Evolutionary conservation across 2,888 invertebrate species (phyloP).

Genomic region (Synergus laeviventris): DNA sequence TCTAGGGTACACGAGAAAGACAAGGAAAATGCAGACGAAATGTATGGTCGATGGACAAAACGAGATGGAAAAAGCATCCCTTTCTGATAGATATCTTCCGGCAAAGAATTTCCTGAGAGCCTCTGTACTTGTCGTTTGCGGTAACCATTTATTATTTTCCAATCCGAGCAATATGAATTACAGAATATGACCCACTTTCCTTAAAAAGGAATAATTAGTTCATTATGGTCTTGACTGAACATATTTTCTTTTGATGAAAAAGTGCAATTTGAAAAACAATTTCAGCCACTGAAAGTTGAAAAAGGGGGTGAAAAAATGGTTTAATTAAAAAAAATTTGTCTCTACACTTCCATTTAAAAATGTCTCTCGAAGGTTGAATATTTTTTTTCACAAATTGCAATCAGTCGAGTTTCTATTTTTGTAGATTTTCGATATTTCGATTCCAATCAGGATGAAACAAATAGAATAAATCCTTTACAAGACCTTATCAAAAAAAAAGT

Average conservation of each 20-base stretch:
- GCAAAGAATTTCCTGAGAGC: neutral
- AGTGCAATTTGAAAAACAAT: too few relatives aligned
- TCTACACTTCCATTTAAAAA: too few relatives aligned
- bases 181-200: neutral
- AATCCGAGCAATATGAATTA: too few relatives aligned
- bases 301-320: too few relatives aligned
- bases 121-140: neutral
- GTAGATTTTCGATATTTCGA: neutral
- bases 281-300: too few relatives aligned
- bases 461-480: neutral
- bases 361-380: too few relatives aligned
- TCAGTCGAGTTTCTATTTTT: too few relatives aligned
- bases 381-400: too few relatives aligned
- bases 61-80: neutral
- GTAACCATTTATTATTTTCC: neutral
- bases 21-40: conserved; percentile 5
- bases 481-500: neutral
- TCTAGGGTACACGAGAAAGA: neutral
- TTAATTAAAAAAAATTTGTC: too few relatives aligned
- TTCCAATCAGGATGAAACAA: neutral
- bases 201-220: neutral
- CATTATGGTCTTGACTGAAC: too few relatives aligned
- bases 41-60: neutral
- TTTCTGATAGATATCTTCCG: neutral
- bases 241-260: too few relatives aligned